Conservation (phyloP, 2,888 invertebrate species). For the Pterobdella sp. region DNA sequence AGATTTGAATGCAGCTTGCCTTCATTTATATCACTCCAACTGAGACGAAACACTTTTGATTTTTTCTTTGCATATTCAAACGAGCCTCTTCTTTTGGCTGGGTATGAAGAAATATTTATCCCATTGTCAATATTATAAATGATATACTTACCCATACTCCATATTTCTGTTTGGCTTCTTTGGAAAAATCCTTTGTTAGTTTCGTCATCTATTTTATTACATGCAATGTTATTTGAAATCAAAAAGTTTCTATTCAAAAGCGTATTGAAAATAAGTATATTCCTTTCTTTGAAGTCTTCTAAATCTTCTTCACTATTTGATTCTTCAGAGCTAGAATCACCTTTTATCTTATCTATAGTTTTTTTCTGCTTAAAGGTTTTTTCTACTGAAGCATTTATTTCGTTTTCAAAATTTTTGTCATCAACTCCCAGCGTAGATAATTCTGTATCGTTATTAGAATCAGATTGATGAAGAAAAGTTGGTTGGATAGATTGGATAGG, state of each 20-base stretch:
- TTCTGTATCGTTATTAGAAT: background rate
- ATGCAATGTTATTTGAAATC: background rate
- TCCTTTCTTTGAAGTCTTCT: conserved; percentile 1
- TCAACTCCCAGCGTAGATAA: background rate
- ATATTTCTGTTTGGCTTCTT: background rate
- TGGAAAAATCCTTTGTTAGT: background rate
- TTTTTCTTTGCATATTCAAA: background rate
- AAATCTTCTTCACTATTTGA: conserved; percentile 19
- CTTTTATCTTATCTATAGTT: conserved; percentile 22
- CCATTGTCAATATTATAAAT: background rate
- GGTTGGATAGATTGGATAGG: background rate
- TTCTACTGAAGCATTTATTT: background rate
- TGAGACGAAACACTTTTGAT: background rate
- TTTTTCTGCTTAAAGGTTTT: conserved; percentile 11
- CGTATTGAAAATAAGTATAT: background rate
- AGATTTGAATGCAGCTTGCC: background rate
- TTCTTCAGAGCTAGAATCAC: conserved; percentile 20
- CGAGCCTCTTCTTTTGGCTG: background rate
- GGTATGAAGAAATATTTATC: background rate
- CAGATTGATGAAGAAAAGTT: background rate
- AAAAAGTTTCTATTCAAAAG: conserved; percentile 2
- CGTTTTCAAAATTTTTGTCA: background rate
- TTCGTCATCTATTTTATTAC: background rate
- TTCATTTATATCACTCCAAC: background rate
- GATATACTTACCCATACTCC: background rate